Evolutionary conservation across 2,888 invertebrate species (phyloP), one percentile per base, ranked within the genome.

Genomic region (Capitulum mitella): DNA sequence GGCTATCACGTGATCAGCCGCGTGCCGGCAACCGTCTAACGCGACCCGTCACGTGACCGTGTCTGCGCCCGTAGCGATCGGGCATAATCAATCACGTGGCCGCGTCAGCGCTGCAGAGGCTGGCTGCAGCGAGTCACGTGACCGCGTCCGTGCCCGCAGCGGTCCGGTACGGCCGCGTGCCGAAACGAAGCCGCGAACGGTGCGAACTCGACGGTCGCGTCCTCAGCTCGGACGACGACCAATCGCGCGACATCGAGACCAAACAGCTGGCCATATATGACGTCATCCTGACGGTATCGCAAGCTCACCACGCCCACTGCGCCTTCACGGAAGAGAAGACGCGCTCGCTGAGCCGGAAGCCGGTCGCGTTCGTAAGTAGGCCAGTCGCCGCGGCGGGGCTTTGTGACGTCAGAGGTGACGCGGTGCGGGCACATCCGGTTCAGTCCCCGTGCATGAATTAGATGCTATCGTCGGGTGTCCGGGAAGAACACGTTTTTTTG

Each of bases 151-250:
- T 80, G 75, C 61, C 87, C 87, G 75, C 88, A 96, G 96, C 97
- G 85, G 97, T 97, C 82, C 90, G 97, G 85, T 98, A 98, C 89
- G 97, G 98, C 83, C 90, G 97, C 82, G 97, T 97, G 83, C 97
- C 98, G 82, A 98, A 97, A 87, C 89, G 96, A 83, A 91, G 95
- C 80, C 90, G 95, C 83, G 96, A 95, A 86, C 89, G 92, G 82
- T 91, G 90, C 87, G 85, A 86, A 80, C 76, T 46, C 29, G 76
- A 76, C 19, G 76, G 76, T 3, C 76, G 76, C n/a, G 43, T 48
- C 29, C 10, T 43, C 29, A 76, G 76, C 76, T 76, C 76, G 3
- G 76, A 76, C 46, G 58, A 76, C 26, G 81, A 79, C 51, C 80
- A 75, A 37, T 78, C 83, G 54, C 79, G 81, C 58, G 83, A 83